A percentile compares a stretch with the other conserved stretches of the same genome.
These are phyloP conservation scores for Saxicola maurus DNA, from an alignment of 2,797 vertebrate species.

Conservation along the genomic window DNA sequence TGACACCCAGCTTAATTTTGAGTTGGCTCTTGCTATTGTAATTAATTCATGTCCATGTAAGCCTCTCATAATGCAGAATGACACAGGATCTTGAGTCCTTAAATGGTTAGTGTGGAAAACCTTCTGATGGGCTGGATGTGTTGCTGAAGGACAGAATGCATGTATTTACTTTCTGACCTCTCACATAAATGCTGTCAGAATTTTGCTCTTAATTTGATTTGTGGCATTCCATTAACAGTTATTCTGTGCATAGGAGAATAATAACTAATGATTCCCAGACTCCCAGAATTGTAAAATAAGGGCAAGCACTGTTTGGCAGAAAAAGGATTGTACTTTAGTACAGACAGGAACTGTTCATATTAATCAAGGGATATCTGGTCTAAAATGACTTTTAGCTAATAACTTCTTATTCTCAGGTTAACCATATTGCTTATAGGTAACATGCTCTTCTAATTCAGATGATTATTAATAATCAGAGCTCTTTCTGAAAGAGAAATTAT, in stretches of 20 bases:
- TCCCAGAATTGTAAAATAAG: slow-evolving; percentile 9
- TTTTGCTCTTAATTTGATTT: slow-evolving; percentile 32
- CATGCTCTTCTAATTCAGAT: not conserved
- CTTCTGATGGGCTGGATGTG: not conserved
- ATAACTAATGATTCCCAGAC: slow-evolving; percentile 35
- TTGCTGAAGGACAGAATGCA: slow-evolving; percentile 6
- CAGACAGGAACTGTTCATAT: not conserved
- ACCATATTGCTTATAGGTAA: not conserved
- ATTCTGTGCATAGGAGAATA: slow-evolving; percentile 1
- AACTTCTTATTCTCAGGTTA: slow-evolving; percentile 11
- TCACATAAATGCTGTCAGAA: not conserved
- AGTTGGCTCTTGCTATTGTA: not conserved
- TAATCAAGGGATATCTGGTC: slow-evolving; percentile 16
- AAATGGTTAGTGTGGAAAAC: not conserved
- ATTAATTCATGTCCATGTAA: not conserved
- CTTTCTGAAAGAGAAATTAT: not conserved
- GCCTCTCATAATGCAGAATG: not conserved
- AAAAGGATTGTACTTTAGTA: not conserved
- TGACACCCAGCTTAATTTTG: not conserved
- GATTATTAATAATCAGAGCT: not conserved
- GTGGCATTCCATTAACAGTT: slow-evolving; percentile 45
- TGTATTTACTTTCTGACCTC: slow-evolving; percentile 24
- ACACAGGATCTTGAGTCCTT: not conserved
- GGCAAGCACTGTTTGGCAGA: slow-evolving; percentile 14
- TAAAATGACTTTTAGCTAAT: slow-evolving; percentile 14